Percentiles rank a stretch among this genome's conserved stretches.
phyloP scores from a whole-genome alignment of 2,797 vertebrate species.

The Tolypeutes matacus region DNA sequence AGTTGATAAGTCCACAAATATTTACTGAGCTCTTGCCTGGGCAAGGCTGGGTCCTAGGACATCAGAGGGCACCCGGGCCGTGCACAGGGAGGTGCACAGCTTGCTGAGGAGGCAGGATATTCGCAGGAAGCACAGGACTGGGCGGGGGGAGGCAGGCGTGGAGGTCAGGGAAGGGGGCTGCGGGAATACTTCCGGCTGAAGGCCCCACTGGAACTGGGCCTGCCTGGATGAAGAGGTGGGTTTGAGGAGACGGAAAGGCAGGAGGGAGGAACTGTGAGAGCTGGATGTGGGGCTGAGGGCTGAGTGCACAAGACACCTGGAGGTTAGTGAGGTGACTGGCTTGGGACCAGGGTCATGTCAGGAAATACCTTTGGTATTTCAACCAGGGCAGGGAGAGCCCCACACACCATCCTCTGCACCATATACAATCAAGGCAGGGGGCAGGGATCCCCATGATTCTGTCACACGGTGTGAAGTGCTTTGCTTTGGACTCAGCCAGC shows the following conservation, averaged over 20 bases:
- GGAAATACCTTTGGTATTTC: background rate
- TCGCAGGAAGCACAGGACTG: background rate
- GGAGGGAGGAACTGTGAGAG: background rate
- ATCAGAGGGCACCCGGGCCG: background rate
- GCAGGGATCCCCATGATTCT: background rate
- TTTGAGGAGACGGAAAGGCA: background rate
- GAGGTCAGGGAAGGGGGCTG: background rate
- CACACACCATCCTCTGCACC: background rate
- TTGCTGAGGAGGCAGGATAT: background rate
- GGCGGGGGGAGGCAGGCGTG: background rate
- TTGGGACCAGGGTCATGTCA: background rate
- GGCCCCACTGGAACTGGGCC: background rate
- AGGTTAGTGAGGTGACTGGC: background rate
- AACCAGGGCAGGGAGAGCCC: background rate
- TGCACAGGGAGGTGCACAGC: background rate
- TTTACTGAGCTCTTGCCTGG: conserved; percentile 36
- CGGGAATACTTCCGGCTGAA: background rate
- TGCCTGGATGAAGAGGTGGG: background rate
- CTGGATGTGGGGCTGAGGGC: background rate
- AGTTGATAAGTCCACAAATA: conserved; percentile 70
- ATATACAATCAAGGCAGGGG: too few relatives aligned
- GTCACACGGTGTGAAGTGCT: background rate
- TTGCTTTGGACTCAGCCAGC: background rate
- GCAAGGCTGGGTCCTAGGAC: conserved; percentile 59
- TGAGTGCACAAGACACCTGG: background rate